Percentiles rank a stretch among this genome's conserved stretches.
These are phyloP conservation scores for Anableps anableps DNA, from an alignment of 2,797 vertebrate species.

Conservation along the genomic window DNA sequence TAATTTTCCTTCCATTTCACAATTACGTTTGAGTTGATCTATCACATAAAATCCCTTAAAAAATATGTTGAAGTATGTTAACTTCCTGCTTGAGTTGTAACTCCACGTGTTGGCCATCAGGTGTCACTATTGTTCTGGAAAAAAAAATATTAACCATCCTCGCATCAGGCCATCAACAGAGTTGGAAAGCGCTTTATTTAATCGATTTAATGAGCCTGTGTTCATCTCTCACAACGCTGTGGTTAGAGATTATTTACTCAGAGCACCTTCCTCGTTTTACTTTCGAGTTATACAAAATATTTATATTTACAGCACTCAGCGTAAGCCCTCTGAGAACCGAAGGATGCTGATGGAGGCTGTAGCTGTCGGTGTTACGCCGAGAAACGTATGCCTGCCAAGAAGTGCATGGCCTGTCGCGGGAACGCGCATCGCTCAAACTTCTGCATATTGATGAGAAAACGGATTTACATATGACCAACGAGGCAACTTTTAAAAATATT, in stretches of 20 bases:
- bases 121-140: constrained; percentile 23
- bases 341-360: constrained; percentile 47
- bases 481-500: too few relatives aligned
- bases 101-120: constrained; percentile 15
- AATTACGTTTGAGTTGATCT: background rate
- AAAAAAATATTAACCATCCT: background rate
- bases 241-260: too few relatives aligned
- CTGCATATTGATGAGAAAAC: too few relatives aligned
- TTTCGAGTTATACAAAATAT: too few relatives aligned
- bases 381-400: too few relatives aligned
- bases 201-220: background rate
- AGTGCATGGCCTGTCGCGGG: too few relatives aligned
- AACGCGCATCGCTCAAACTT: too few relatives aligned
- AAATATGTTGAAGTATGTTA: constrained; percentile 30
- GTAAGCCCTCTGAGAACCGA: background rate
- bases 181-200: constrained; percentile 10
- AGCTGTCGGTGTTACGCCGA: too few relatives aligned
- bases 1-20: background rate
- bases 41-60: background rate
- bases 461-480: too few relatives aligned
- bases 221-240: background rate
- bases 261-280: accelerated
- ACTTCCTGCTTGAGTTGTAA: constrained; percentile 1
- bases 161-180: background rate
- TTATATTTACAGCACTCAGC: background rate